Base-by-base conservation (phyloP, 2,113 vertebrate genomes). In the Scolopax mira region DNA sequence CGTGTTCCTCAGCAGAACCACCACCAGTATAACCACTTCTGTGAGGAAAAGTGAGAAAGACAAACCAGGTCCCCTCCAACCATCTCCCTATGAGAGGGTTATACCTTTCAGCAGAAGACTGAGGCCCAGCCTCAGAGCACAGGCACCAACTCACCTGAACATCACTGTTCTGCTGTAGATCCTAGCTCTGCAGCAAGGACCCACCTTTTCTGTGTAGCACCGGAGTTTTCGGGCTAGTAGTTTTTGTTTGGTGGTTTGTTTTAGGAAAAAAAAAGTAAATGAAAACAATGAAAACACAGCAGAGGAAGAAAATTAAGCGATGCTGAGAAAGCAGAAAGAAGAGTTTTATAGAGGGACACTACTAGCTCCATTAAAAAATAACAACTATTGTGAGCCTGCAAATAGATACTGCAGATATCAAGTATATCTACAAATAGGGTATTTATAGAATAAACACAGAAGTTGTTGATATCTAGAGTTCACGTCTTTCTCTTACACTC, bases 41-140 rank as follows among this genome's bases (percentile, higher is more conserved):
- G 13, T 1, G 14, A 6, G 10, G 41, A n/a, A 48, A 2, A 2
- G 23, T 10, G n/a, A 5, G 10, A 1, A 13, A 62, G 14, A 51
- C 41, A 42, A 81, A 54, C 18, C 52, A 60, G 61, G 44, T 49
- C 28, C 44, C 46, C 33, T 48, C 37, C 24, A 30, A 46, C 10
- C 28, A 60, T 4, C 37, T 33, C 11, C 39, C 30, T 18, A 1
- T 0, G 11, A 54, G 13, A 9, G 10, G 19, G 21, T 13, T 28
- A 66, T 15, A n/a, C 19, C 46, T 11, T 46, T 46, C 37, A 25
- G 10, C 3, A 55, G 46, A 49, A 35, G 31, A 33, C 1, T 4
- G 7, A 8, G 21, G 28, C 30, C 39, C 70, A 30, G 33, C 10
- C 24, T n/a, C 39, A 39, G 15, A n/a, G n/a, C 61, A 28, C 48